Evolutionary conservation across 2,797 vertebrate genomes (phyloP).

Genomic region (Lagocephalus sceleratus): DNA sequence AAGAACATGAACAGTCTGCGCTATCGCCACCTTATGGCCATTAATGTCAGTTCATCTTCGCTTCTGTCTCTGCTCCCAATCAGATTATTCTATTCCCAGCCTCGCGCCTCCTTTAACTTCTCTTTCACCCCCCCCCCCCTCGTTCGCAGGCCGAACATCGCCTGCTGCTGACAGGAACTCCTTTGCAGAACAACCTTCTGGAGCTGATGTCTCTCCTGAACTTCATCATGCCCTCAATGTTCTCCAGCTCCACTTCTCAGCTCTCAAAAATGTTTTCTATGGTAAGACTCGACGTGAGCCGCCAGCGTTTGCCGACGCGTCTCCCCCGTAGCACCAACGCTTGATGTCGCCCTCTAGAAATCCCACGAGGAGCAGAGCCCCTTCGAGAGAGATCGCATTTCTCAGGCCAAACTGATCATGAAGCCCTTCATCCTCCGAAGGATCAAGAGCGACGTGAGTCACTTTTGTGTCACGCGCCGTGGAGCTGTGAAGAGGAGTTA

Average conservation of each 20-base stretch:
- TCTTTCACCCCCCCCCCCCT: background rate
- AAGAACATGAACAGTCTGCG: conserved; percentile 96
- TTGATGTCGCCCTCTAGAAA: conserved; percentile 75
- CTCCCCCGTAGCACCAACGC: no score
- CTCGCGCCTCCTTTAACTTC: no score
- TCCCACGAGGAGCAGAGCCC: conserved; percentile 86
- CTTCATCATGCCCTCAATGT: conserved; percentile 98
- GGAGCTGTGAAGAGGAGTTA: background rate
- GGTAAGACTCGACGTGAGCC: conserved; percentile 44
- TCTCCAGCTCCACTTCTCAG: conserved; percentile 89
- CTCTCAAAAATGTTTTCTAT: conserved; percentile 94
- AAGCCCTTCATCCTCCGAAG: conserved; percentile 96
- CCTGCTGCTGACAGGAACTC: conserved; percentile 92
- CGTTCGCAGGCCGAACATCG: conserved; percentile 84
- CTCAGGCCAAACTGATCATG: conserved; percentile 92
- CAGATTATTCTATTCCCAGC: no score
- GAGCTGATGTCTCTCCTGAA: conserved; percentile 96
- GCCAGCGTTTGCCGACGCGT: conserved; percentile 1
- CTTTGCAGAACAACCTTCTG: conserved; percentile 93
- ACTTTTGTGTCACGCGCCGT: background rate
- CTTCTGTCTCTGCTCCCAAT: background rate
- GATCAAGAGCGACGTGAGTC: conserved; percentile 89
- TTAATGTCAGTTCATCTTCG: conserved; percentile 83
- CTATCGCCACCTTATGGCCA: conserved; percentile 94
- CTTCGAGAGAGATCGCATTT: conserved; percentile 90